Evolutionary conservation across 1,140 invertebrate genomes (phyloP).

Genomic region (Drosophila lacertosa): DNA sequence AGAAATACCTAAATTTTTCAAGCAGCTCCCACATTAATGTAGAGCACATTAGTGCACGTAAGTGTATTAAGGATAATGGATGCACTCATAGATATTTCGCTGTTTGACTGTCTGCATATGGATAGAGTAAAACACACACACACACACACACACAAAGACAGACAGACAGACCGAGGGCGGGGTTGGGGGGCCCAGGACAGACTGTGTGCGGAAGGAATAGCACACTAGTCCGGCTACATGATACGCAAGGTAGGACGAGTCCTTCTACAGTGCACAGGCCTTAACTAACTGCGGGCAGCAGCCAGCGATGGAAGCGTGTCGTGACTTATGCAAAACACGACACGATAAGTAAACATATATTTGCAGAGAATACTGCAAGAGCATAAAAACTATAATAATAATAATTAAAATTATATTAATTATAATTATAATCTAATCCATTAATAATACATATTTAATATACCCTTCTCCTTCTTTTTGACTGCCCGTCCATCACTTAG

Average conservation of each 20-base stretch:
- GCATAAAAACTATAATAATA: too few relatives aligned
- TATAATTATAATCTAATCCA: too few relatives aligned
- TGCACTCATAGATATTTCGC: constrained; percentile 78
- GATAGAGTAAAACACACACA: constrained; percentile 17
- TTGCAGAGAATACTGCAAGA: too few relatives aligned
- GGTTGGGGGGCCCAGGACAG: not conserved
- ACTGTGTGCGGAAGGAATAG: constrained; percentile 34
- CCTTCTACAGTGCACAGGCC: not conserved
- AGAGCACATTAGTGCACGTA: constrained; percentile 80
- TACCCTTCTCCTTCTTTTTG: too few relatives aligned
- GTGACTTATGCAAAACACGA: too few relatives aligned
- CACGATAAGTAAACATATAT: too few relatives aligned
- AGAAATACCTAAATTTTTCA: constrained; percentile 57
- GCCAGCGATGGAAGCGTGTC: too few relatives aligned
- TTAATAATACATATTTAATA: too few relatives aligned
- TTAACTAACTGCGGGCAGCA: not conserved
- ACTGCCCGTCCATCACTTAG: too few relatives aligned
- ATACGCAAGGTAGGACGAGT: constrained; percentile 23
- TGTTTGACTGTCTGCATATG: constrained; percentile 49
- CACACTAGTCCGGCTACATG: constrained; percentile 40
- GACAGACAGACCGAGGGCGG: not conserved
- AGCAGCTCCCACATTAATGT: constrained; percentile 76
- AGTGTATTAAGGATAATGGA: constrained; percentile 82
- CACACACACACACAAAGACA: not conserved
- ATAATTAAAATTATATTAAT: too few relatives aligned